A percentile compares a stretch with the other conserved stretches of the same genome.
Evolutionary conservation across 2,888 invertebrate species (phyloP).

Genomic region (Ischnura elegans): DNA sequence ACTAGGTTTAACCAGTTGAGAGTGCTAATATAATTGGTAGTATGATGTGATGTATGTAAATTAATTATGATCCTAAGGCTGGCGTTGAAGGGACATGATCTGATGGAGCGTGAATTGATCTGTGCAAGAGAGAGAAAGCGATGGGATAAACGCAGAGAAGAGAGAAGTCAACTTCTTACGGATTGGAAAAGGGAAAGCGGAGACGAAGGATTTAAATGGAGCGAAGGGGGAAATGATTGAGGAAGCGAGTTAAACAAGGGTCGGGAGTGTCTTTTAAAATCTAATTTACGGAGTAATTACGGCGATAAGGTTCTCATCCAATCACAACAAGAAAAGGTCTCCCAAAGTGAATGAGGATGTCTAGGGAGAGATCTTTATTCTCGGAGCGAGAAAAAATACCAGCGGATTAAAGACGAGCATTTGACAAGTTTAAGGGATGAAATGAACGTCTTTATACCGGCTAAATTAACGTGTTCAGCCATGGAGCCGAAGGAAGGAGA

Average conservation of each 20-base stretch:
- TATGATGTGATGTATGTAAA: too few relatives aligned
- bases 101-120: too few relatives aligned
- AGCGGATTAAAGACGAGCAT: not conserved
- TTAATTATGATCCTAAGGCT: too few relatives aligned
- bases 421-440: not conserved
- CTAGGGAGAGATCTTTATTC: not conserved
- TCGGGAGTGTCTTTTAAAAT: not conserved
- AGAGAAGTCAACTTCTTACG: too few relatives aligned
- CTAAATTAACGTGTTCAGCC: not conserved
- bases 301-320: not conserved
- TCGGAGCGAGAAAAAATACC: not conserved
- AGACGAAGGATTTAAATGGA: constrained; percentile 7
- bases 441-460: not conserved
- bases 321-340: not conserved
- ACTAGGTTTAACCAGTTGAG: too few relatives aligned
- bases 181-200: constrained; percentile 7
- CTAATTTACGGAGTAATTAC: constrained; percentile 30
- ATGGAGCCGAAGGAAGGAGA: not conserved
- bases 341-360: not conserved
- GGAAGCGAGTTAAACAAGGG: not conserved
- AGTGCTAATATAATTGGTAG: too few relatives aligned
- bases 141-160: not conserved
- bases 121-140: not conserved
- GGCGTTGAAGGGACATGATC: too few relatives aligned
- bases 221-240: not conserved